Evolutionary conservation across 2,113 vertebrate genomes (phyloP), one percentile per base, ranked within the genome.

Genomic region (Coptodon bakossiorum): DNA sequence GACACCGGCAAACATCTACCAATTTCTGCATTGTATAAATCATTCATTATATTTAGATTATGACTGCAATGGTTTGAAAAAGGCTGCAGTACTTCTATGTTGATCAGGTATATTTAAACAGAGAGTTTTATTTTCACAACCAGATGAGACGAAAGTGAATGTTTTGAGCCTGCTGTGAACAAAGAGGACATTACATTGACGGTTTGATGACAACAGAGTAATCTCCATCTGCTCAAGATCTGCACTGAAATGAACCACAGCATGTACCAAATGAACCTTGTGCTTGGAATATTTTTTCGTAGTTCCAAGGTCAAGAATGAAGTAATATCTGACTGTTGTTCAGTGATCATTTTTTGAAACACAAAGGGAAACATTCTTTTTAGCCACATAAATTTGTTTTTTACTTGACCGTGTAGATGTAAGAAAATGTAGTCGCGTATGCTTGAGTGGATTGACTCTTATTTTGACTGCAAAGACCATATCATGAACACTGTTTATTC

Each of bases 1-100:
- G 56, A 79, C 6, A 53, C 76, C 24, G 80, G 78, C 81, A 90
- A 90, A 91, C 90, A 92, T 90, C 78, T 45, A 86, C 81, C 17
- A 53, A 57, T 27, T 87, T 57, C 84, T 45, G 17, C 43, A 19
- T 9, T 53, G 50, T 43, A 54, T 73, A 29, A 86, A 90, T 93
- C 83, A 86, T 83, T 86, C 34, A 88, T 84, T 80, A 54, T 48
- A 7, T 84, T 73, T 53, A 40, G 22, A 80, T 29, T n/a, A 68
- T 40, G 52, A 54, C 79, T 12, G 19, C 52, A n/a, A 12, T 14
- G n/a, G 50, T 84, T 87, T n/a, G 9, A 76, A 43, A 68, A 31
- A 66, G 8, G 31, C 38, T 86, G 31, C 22, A 31, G 43, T 40
- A 6, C 56, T 89, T 31, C 40, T 38, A 36, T 56, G 81, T 59